These are phyloP conservation scores for Acanthisitta chloris DNA, from an alignment of 2,113 vertebrate genomes.

Conservation along the genomic window DNA sequence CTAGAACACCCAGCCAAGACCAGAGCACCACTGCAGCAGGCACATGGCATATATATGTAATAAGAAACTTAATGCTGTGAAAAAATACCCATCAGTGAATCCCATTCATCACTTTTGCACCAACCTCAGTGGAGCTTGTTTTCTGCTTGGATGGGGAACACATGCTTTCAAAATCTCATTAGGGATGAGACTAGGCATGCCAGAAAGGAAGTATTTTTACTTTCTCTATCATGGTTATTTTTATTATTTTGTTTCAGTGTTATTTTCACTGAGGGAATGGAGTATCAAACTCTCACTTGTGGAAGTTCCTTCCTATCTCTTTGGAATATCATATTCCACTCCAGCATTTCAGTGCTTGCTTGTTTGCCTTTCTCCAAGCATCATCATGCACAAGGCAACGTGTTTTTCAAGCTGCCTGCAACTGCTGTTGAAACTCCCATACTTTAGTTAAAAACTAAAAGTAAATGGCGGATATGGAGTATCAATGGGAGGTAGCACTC, in stretches of 20 bases:
- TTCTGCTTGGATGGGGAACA: neutral
- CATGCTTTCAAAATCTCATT: neutral
- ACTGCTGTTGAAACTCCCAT: conserved; percentile 19
- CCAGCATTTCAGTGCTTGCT: neutral
- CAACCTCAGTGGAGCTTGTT: neutral
- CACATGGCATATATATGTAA: neutral
- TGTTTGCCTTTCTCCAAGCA: neutral
- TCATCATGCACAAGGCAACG: neutral
- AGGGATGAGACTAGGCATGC: neutral
- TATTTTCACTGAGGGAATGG: neutral
- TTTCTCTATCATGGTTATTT: neutral
- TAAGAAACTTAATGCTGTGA: neutral
- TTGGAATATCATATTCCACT: neutral
- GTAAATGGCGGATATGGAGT: conserved; percentile 66
- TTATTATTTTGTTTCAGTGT: neutral
- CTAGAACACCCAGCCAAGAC: neutral
- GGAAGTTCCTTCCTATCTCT: neutral
- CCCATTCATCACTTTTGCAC: neutral
- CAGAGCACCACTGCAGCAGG: neutral
- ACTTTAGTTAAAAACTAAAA: conserved; percentile 71
- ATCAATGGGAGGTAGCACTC: conserved; percentile 72
- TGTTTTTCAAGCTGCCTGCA: conserved; percentile 47
- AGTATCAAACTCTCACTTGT: neutral
- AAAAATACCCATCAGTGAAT: neutral
- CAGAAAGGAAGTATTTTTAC: neutral